A percentile compares a stretch with the other conserved stretches of the same genome.
Conservation (phyloP, 2,113 vertebrate genomes). For the Spermophilus dauricus region DNA sequence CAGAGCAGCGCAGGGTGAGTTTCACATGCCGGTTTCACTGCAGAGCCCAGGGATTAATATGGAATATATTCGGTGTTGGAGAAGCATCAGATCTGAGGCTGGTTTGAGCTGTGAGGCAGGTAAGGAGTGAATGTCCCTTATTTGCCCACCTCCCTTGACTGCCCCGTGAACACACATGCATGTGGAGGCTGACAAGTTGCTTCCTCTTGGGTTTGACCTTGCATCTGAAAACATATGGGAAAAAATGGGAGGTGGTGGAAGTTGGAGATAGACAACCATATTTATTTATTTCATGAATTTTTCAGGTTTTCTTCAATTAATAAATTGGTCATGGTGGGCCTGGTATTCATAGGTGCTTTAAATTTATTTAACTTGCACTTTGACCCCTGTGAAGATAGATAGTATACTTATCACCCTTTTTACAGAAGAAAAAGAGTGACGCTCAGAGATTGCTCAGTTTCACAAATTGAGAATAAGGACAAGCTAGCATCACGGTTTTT, state of each 20-base stretch:
- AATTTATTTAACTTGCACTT: background rate
- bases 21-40: background rate
- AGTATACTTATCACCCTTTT: background rate
- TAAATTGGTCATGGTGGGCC: background rate
- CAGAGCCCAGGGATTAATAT: conserved; percentile 4
- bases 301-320: background rate
- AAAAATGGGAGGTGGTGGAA: background rate
- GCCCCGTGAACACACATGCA: background rate
- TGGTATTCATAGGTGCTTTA: background rate
- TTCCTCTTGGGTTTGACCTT: background rate
- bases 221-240: conserved; percentile 5
- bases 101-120: background rate
- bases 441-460: background rate
- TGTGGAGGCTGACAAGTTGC: background rate
- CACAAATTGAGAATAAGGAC: conserved; percentile 18
- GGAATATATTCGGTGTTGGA: background rate
- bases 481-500: background rate
- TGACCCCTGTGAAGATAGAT: background rate
- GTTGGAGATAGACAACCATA: background rate
- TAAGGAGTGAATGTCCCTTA: background rate
- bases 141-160: background rate
- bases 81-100: background rate
- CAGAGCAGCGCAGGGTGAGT: conserved; percentile 16
- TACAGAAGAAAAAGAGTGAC: background rate
- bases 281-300: background rate